Evolutionary conservation across 2,888 invertebrate species (phyloP).

Genomic region (Formica aserva): DNA sequence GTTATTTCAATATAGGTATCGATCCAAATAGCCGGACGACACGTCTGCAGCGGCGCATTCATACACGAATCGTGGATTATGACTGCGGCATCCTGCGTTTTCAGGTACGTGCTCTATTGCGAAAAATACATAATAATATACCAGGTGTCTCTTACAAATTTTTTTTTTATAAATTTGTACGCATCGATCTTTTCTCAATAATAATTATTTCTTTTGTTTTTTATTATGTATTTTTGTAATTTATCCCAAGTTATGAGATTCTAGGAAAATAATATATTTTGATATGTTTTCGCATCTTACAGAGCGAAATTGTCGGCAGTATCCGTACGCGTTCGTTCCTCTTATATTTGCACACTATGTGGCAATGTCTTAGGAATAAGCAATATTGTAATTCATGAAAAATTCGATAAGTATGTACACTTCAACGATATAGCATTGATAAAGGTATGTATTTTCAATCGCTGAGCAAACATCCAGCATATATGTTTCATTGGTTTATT

Average conservation of each 20-base stretch:
- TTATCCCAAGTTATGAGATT: background rate
- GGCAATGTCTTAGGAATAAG: constrained; percentile 66
- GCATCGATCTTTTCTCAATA: background rate
- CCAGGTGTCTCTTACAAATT: background rate
- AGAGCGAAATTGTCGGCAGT: constrained; percentile 31
- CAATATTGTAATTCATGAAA: constrained; percentile 72
- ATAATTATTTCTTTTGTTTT: background rate
- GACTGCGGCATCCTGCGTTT: constrained; percentile 76
- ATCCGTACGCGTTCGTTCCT: constrained; percentile 56
- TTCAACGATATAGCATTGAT: constrained; percentile 79
- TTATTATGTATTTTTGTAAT: background rate
- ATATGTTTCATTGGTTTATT: background rate
- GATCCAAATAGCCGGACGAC: constrained; percentile 70
- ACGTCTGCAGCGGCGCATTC: constrained; percentile 79
- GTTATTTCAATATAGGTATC: constrained; percentile 70
- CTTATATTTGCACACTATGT: background rate
- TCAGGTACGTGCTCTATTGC: constrained; percentile 62
- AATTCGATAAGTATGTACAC: constrained; percentile 70
- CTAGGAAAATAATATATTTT: background rate
- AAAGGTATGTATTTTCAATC: constrained; percentile 69
- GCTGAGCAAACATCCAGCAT: background rate
- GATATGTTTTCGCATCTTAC: background rate
- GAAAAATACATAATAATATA: background rate
- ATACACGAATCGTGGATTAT: constrained; percentile 77
- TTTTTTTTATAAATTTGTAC: background rate